Conservation (phyloP, 2,797 vertebrate genomes). For the Monodelphis domestica region DNA sequence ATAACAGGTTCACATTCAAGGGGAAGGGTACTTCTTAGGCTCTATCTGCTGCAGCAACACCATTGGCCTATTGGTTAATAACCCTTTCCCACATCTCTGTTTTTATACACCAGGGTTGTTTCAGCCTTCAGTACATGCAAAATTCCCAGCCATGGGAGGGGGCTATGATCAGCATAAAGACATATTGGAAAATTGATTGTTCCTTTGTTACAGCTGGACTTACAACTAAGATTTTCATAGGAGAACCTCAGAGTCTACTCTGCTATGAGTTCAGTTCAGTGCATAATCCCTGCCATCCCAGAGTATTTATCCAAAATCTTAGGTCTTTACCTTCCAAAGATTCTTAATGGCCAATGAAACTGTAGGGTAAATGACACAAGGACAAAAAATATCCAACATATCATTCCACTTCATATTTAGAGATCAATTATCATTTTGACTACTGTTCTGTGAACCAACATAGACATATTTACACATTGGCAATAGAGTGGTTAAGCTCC, state of each 20-base stretch:
- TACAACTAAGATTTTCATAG: background rate
- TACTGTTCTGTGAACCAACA: background rate
- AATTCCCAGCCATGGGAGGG: background rate
- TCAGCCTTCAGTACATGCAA: background rate
- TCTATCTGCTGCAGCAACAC: rapidly evolving
- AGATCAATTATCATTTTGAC: background rate
- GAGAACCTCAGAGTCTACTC: background rate
- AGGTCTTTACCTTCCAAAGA: background rate
- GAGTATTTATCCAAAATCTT: background rate
- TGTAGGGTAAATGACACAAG: background rate
- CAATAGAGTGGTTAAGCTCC: background rate
- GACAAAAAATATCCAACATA: background rate
- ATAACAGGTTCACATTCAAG: constrained; percentile 42
- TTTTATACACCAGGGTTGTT: background rate
- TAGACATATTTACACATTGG: background rate
- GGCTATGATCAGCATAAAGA: background rate
- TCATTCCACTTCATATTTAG: background rate
- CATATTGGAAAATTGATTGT: background rate
- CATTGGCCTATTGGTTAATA: background rate
- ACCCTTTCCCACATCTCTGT: background rate
- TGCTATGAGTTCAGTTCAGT: background rate
- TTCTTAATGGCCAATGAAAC: background rate
- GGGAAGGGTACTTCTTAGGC: constrained; percentile 23
- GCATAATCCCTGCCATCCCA: background rate
- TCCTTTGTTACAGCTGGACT: background rate